Evolutionary conservation across 1,140 invertebrate genomes (phyloP).

Genomic region (Heliconius nattereri): DNA sequence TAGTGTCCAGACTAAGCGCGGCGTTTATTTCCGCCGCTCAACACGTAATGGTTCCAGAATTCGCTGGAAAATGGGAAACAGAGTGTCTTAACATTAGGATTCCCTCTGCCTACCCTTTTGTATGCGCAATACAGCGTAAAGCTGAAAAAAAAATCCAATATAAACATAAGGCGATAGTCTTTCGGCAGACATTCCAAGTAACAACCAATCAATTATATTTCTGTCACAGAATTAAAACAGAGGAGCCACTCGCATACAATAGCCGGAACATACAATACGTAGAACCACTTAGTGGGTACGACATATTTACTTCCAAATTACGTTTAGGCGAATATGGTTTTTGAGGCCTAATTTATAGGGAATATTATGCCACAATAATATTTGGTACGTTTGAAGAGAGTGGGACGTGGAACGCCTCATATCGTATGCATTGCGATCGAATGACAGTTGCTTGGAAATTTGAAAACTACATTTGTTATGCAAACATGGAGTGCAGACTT

Average conservation of each 20-base stretch:
- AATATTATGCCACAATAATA: slow-evolving; percentile 19
- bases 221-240: slow-evolving; percentile 26
- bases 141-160: background rate
- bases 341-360: background rate
- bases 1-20: too few species aligned
- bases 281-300: slow-evolving; percentile 21
- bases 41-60: too few species aligned
- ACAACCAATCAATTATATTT: slow-evolving; percentile 33
- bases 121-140: background rate
- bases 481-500: slow-evolving; percentile 25
- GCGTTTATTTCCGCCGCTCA: too few species aligned
- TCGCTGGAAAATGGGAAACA: too few species aligned
- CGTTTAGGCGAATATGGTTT: slow-evolving; percentile 11
- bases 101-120: background rate
- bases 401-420: slow-evolving; percentile 30
- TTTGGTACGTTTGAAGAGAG: background rate
- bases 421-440: slow-evolving; percentile 36
- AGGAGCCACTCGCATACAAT: slow-evolving; percentile 31
- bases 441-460: slow-evolving; percentile 39
- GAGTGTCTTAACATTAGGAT: too few species aligned
- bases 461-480: slow-evolving; percentile 30
- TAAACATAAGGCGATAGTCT: slow-evolving; percentile 7
- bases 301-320: slow-evolving; percentile 15
- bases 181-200: slow-evolving; percentile 34
- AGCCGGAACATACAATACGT: slow-evolving; percentile 35